Evolutionary conservation across 2,797 vertebrate species (phyloP).

Genomic region (Catostomus latipinnis): DNA sequence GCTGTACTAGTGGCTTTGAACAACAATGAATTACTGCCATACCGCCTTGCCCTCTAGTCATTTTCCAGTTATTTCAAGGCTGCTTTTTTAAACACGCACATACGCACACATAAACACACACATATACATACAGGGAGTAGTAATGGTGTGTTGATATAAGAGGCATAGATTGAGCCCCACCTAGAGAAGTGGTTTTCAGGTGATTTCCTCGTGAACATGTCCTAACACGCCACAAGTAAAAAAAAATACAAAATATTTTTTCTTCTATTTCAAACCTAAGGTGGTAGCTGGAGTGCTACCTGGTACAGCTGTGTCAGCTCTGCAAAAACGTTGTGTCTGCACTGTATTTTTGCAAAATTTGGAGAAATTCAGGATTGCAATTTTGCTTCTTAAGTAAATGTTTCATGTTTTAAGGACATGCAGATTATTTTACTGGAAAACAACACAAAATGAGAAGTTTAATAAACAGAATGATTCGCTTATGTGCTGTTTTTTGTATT

Average conservation of each 20-base stretch:
- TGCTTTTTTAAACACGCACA: background rate
- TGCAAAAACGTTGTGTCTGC: no score
- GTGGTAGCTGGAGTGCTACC: background rate
- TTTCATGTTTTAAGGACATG: no score
- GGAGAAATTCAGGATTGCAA: no score
- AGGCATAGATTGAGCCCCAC: constrained; percentile 63
- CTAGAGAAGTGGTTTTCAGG: constrained; percentile 55
- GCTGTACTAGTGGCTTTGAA: constrained; percentile 28
- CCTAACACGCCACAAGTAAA: constrained; percentile 56
- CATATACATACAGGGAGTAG: constrained; percentile 35
- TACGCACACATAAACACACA: constrained; percentile 6
- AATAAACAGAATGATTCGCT: constrained; percentile 1
- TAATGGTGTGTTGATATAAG: constrained; percentile 44
- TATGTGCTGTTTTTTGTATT: constrained; percentile 40
- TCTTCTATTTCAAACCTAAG: background rate
- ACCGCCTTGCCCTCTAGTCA: constrained; percentile 47
- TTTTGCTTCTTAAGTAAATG: no score
- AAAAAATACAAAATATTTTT: background rate
- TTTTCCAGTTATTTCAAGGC: constrained; percentile 48
- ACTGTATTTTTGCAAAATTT: no score
- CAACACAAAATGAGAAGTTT: no score
- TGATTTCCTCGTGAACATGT: constrained; percentile 68
- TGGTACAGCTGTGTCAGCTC: background rate
- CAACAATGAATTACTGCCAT: background rate
- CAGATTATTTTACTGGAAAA: no score